Percentiles rank a stretch among this genome's conserved stretches.
These are phyloP conservation scores for Clarias gariepinus DNA, from an alignment of 2,113 vertebrate genomes.

Conservation along the genomic window DNA sequence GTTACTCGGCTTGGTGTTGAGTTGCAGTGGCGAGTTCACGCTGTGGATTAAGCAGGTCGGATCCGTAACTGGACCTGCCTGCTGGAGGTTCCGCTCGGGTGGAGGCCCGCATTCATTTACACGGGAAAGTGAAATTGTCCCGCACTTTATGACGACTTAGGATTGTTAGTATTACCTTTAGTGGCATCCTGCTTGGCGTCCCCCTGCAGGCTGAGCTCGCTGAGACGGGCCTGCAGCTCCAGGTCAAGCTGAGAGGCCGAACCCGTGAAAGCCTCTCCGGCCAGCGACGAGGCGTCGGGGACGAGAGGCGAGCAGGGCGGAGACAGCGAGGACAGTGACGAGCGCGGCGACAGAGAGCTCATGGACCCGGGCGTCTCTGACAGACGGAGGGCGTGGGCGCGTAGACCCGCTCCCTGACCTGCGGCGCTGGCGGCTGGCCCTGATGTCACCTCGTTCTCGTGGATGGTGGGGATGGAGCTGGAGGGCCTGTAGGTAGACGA, in stretches of 20 bases:
- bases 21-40: constrained; percentile 34
- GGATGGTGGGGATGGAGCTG: constrained; percentile 94
- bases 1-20: constrained; percentile 30
- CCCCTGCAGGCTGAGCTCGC: constrained; percentile 75
- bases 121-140: too few species aligned
- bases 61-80: constrained; percentile 21
- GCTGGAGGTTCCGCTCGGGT: not conserved
- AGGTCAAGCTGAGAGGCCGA: constrained; percentile 78
- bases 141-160: too few species aligned
- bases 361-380: constrained; percentile 90
- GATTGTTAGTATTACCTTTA: constrained; percentile 62
- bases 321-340: constrained; percentile 92
- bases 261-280: constrained; percentile 79
- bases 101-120: too few species aligned
- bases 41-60: not conserved
- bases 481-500: constrained; percentile 81
- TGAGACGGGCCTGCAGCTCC: constrained; percentile 80
- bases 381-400: constrained; percentile 78
- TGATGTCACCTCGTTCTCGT: constrained; percentile 82
- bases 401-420: constrained; percentile 53
- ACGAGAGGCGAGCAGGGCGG: constrained; percentile 92
- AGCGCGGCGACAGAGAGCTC: constrained; percentile 89
- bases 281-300: constrained; percentile 76
- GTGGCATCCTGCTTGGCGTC: constrained; percentile 55
- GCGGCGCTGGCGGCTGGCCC: constrained; percentile 1